Percentiles rank a stretch among this genome's conserved stretches.
Evolutionary conservation across 1,140 invertebrate species (phyloP).

Genomic region (Drosophila grimshawi): DNA sequence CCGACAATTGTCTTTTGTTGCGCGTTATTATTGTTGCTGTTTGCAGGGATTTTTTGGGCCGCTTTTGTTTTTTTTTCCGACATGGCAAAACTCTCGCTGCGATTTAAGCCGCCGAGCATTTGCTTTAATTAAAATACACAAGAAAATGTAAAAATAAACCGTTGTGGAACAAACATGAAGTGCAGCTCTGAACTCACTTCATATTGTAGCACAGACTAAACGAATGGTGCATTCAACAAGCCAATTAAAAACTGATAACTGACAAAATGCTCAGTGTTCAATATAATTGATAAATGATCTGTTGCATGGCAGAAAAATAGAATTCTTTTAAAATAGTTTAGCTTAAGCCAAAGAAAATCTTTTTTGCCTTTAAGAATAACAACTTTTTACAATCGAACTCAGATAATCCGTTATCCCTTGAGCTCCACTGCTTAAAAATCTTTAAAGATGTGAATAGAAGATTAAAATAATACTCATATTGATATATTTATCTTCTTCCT

Average conservation of each 20-base stretch:
- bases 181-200: neutral
- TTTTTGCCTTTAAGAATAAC: too few relatives aligned
- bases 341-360: too few relatives aligned
- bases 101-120: constrained; percentile 44
- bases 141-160: constrained; percentile 3
- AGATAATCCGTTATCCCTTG: too few relatives aligned
- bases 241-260: neutral
- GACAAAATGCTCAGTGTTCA: neutral
- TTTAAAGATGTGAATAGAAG: too few relatives aligned
- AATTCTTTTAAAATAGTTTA: too few relatives aligned
- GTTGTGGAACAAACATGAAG: neutral
- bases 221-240: neutral
- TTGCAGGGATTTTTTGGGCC: constrained; percentile 2
- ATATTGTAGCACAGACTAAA: neutral
- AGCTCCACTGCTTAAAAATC: too few relatives aligned
- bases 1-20: constrained; percentile 53
- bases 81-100: constrained; percentile 8
- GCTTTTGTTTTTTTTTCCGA: constrained; percentile 15
- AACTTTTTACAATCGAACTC: too few relatives aligned
- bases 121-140: constrained; percentile 66
- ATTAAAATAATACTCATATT: too few relatives aligned
- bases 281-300: neutral
- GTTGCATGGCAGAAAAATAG: neutral
- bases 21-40: constrained; percentile 29
- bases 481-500: too few relatives aligned